Conservation (phyloP, 1,140 invertebrate species). For the Drosophila pruinosa region DNA sequence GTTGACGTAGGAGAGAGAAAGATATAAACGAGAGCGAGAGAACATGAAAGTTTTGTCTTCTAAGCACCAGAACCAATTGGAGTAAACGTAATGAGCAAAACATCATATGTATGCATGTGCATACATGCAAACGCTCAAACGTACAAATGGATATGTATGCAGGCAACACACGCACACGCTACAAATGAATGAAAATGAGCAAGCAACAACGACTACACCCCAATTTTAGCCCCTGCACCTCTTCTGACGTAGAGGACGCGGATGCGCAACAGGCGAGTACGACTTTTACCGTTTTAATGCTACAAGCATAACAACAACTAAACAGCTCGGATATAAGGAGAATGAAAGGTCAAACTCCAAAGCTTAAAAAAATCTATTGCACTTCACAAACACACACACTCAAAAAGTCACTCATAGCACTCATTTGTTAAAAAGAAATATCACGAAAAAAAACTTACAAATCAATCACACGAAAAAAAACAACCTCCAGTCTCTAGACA, state of each 20-base stretch:
- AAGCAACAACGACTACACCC: constrained; percentile 55
- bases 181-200: constrained; percentile 63
- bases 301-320: constrained; percentile 35
- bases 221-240: constrained; percentile 38
- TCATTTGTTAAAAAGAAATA: constrained; percentile 23
- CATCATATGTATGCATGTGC: constrained; percentile 18
- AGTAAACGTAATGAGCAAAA: constrained; percentile 39
- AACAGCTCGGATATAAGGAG: constrained; percentile 19
- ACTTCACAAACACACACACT: constrained; percentile 1
- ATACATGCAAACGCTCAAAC: neutral
- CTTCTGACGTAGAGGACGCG: constrained; percentile 10
- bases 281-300: constrained; percentile 33
- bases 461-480: constrained; percentile 41
- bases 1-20: constrained; percentile 37
- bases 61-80: constrained; percentile 40
- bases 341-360: constrained; percentile 47
- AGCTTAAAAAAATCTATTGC: constrained; percentile 12
- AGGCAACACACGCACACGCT: constrained; percentile 35
- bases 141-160: constrained; percentile 1
- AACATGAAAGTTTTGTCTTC: constrained; percentile 35
- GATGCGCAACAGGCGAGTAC: constrained; percentile 43
- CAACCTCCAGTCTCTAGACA: constrained; percentile 44
- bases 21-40: constrained; percentile 37
- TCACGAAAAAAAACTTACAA: constrained; percentile 42
- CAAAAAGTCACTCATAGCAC: neutral